A percentile compares a stretch with the other conserved stretches of the same genome.
These are phyloP conservation scores for Crypturellus tataupa DNA, from an alignment of 2,797 vertebrate species.

Conservation along the genomic window DNA sequence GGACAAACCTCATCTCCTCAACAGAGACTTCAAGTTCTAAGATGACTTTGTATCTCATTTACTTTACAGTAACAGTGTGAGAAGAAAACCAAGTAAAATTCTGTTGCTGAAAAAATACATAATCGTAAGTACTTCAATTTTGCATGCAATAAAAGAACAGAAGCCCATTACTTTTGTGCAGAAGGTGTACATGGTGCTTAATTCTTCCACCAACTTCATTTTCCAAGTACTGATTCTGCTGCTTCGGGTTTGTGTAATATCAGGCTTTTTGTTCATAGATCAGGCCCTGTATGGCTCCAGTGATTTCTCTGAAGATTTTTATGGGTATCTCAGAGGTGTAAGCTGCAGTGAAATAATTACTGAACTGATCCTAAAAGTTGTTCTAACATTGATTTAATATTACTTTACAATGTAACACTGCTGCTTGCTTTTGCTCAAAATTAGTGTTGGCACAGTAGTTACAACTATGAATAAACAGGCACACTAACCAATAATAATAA, in stretches of 20 bases:
- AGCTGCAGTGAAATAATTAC: not conserved
- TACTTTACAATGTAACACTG: not conserved
- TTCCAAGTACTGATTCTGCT: not conserved
- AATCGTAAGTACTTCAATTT: not conserved
- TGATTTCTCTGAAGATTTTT: not conserved
- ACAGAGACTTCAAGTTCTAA: not conserved
- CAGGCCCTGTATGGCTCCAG: not conserved
- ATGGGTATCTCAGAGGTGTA: not conserved
- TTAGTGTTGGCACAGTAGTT: not conserved
- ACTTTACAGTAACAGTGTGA: not conserved
- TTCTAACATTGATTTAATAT: not conserved
- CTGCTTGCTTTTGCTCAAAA: not conserved
- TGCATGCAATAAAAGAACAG: not conserved
- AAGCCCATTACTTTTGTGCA: not conserved
- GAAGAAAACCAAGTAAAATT: not conserved
- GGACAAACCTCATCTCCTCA: not conserved
- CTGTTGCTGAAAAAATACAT: not conserved
- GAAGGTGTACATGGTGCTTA: fast-evolving
- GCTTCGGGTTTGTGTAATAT: not conserved
- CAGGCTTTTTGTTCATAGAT: not conserved
- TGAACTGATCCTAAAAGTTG: not conserved
- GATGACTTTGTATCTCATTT: not conserved
- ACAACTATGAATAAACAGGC: not conserved
- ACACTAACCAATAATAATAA: not conserved
- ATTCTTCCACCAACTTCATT: not conserved